phyloP scores from a whole-genome alignment of 2,797 vertebrate genomes.

The Microcaecilia unicolor region DNA sequence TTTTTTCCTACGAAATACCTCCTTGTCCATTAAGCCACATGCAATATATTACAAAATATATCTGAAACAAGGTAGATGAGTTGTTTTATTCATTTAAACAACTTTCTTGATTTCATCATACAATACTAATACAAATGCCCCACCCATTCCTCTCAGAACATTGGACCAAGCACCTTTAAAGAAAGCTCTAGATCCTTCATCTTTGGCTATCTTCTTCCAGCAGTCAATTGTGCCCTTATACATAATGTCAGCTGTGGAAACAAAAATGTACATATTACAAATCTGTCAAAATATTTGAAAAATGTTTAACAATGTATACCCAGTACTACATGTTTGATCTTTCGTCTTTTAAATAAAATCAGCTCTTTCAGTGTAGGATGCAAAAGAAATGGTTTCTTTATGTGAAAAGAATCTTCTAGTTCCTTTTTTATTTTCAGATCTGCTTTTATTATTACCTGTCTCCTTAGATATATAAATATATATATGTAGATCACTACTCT shows the following conservation, averaged over 20 bases:
- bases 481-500: too few species aligned
- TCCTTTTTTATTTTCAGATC: too few species aligned
- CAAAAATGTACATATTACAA: too few species aligned
- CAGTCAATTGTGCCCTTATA: constrained; percentile 94
- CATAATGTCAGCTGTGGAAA: constrained; percentile 91
- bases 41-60: constrained; percentile 49
- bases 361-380: too few species aligned
- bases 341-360: too few species aligned
- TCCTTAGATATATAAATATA: too few species aligned
- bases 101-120: constrained; percentile 98
- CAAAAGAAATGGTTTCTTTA: too few species aligned
- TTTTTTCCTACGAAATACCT: constrained; percentile 60
- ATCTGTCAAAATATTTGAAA: too few species aligned
- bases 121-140: constrained; percentile 94
- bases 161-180: constrained; percentile 99
- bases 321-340: too few species aligned
- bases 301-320: too few species aligned
- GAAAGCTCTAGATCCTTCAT: constrained; percentile 87
- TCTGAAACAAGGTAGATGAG: constrained; percentile 39
- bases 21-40: constrained; percentile 57
- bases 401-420: too few species aligned
- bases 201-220: constrained; percentile 93
- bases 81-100: constrained; percentile 57
- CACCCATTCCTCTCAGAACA: constrained; percentile 94
- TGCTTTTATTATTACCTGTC: too few species aligned